phyloP scores from a whole-genome alignment of 2,113 vertebrate species.

The Antennarius striatus region DNA sequence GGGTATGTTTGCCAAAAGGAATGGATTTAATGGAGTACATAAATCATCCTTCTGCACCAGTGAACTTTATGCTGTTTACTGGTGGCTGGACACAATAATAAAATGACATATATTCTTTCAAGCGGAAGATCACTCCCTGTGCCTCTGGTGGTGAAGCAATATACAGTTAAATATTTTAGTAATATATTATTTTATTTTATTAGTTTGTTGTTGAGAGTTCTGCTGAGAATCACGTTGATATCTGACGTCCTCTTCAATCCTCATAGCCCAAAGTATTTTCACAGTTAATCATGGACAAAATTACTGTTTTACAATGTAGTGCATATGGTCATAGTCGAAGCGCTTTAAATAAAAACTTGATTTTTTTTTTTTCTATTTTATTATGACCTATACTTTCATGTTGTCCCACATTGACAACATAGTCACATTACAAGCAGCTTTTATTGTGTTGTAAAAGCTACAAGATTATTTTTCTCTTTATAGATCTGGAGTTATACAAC shows the following conservation, averaged over 20 bases:
- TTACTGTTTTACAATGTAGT: too few relatives aligned
- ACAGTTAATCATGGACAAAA: too few relatives aligned
- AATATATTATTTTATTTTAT: not conserved
- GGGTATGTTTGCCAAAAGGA: conserved; percentile 17
- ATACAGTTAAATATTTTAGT: conserved; percentile 4
- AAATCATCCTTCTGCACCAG: conserved; percentile 45
- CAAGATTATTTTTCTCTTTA: conserved; percentile 29
- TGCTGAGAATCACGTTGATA: too few relatives aligned
- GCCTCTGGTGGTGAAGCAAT: not conserved
- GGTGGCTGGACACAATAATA: conserved; percentile 41
- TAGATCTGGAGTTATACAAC: conserved; percentile 8
- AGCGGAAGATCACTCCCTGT: conserved; percentile 8
- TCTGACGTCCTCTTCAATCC: too few relatives aligned
- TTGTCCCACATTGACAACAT: not conserved
- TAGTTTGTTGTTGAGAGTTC: too few relatives aligned
- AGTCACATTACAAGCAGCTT: not conserved
- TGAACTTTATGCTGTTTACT: conserved; percentile 30
- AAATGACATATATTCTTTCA: conserved; percentile 23
- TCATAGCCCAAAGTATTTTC: too few relatives aligned
- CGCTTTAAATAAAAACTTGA: too few relatives aligned
- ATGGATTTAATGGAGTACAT: conserved; percentile 30
- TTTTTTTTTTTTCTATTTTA: not conserved
- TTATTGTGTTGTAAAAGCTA: conserved; percentile 8
- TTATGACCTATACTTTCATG: not conserved
- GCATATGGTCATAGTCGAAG: too few relatives aligned